phyloP scores from a whole-genome alignment of 2,797 vertebrate species.

The Takifugu ocellatus region DNA sequence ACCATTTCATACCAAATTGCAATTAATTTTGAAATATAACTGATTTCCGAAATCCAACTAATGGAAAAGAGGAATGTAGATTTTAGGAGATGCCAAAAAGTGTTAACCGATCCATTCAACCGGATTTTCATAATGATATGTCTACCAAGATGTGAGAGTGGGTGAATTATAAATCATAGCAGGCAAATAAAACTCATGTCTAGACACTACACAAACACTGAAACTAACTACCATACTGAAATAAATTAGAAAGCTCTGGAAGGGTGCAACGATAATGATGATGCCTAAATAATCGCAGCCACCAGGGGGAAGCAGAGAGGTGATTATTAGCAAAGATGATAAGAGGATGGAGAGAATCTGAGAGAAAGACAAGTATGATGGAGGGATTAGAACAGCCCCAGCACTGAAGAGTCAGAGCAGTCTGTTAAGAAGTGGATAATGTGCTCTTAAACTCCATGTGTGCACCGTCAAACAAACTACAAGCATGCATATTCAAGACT shows the following conservation, averaged over 20 bases:
- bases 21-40: slow-evolving; percentile 57
- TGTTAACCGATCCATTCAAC: neutral
- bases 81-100: slow-evolving; percentile 9
- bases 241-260: slow-evolving; percentile 48
- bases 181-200: slow-evolving; percentile 9
- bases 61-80: slow-evolving; percentile 16
- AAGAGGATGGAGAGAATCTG: slow-evolving; percentile 68
- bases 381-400: slow-evolving; percentile 47
- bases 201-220: slow-evolving; percentile 5
- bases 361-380: slow-evolving; percentile 61
- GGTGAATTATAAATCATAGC: slow-evolving; percentile 7
- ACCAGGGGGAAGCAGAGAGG: slow-evolving; percentile 73
- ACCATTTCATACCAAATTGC: slow-evolving; percentile 57
- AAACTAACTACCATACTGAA: slow-evolving; percentile 38
- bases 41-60: slow-evolving; percentile 34
- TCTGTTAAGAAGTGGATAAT: slow-evolving; percentile 16
- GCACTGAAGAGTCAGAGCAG: slow-evolving; percentile 29
- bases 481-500: slow-evolving; percentile 36
- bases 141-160: slow-evolving; percentile 4
- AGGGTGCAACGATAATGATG: slow-evolving; percentile 50
- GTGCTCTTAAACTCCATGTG: slow-evolving; percentile 14
- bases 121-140: slow-evolving; percentile 6
- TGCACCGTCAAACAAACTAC: slow-evolving; percentile 24
- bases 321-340: slow-evolving; percentile 58
- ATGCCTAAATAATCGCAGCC: slow-evolving; percentile 61